These are phyloP conservation scores for Argyrosomus regius DNA, from an alignment of 2,797 vertebrate genomes.

Conservation along the genomic window DNA sequence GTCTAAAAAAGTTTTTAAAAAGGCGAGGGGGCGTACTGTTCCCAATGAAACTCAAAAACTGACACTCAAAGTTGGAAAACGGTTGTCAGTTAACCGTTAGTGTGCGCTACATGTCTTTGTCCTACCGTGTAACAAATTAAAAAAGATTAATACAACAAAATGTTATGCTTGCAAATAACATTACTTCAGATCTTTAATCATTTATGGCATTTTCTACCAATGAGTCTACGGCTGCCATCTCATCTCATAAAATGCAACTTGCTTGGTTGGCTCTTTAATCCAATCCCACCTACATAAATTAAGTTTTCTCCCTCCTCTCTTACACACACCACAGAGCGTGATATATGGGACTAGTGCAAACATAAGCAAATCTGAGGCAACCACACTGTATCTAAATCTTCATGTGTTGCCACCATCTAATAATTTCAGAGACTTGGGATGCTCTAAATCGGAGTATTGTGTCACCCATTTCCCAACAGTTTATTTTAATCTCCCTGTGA, in stretches of 20 bases:
- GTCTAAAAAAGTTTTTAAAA: neutral
- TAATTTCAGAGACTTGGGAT: slow-evolving; percentile 11
- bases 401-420: slow-evolving; percentile 16
- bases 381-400: neutral
- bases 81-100: neutral
- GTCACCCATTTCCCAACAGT: neutral
- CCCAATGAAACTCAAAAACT: slow-evolving; percentile 8
- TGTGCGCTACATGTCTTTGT: neutral
- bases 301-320: neutral
- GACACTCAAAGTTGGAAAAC: slow-evolving; percentile 3
- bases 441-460: slow-evolving; percentile 19
- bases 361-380: neutral
- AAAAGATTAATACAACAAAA: slow-evolving; percentile 6
- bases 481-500: neutral
- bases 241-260: neutral
- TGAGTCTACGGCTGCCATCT: neutral
- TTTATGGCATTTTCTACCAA: neutral
- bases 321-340: neutral
- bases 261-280: slow-evolving; percentile 2
- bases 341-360: slow-evolving; percentile 3
- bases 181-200: neutral
- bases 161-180: neutral
- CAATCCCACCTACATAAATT: neutral
- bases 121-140: neutral
- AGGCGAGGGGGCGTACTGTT: neutral